Evolutionary conservation across 2,888 invertebrate genomes (phyloP), one percentile per base, ranked within the genome.

Genomic region (Ernsta delagoae): DNA sequence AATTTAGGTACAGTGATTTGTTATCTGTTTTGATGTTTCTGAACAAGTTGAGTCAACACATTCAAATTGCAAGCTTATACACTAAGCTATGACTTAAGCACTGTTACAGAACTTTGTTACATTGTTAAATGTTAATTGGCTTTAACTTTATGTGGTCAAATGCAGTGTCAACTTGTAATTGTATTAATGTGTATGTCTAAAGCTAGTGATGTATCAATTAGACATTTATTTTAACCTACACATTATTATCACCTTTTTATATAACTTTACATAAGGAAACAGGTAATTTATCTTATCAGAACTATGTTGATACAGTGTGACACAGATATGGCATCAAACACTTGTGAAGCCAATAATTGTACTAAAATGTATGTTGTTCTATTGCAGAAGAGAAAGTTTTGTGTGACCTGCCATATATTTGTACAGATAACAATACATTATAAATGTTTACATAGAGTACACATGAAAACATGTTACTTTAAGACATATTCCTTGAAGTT

Each of bases 1-100:
- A 89, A 92, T 43, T 43, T 43, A 43, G 92, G 92, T 93, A 75
- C 66, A 57, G 65, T 53, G 61, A 34, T 66, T 63, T 59, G 31
- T 61, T 24, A n/a, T 60, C 59, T 69, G 60, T 70, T 70, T 70
- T 64, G 74, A 59, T 57, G 43, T 68, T 16, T 65, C 9, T 48
- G 54, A 71, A 71, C 71, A 76, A 71, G 74, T 77, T 75, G 71
- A 68, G 70, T 73, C 74, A 64, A 53, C 36, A n/a, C 59, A 39
- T 5, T 39, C 12, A 54, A 45, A 34, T 60, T 67, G 12, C 7
- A 41, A 43, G 41, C 45, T 39, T 31, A 59, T 57, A 12, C 41
- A 39, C 41, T 50, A 53, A 50, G 39, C 48, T 31, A 59, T 50
- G 12, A 53, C 59, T 41, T 50, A 53, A 50, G 39, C 48, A 57